Evolutionary conservation across 2,888 invertebrate species (phyloP), one percentile per base, ranked within the genome.

Genomic region (Xiphydria camelus): DNA sequence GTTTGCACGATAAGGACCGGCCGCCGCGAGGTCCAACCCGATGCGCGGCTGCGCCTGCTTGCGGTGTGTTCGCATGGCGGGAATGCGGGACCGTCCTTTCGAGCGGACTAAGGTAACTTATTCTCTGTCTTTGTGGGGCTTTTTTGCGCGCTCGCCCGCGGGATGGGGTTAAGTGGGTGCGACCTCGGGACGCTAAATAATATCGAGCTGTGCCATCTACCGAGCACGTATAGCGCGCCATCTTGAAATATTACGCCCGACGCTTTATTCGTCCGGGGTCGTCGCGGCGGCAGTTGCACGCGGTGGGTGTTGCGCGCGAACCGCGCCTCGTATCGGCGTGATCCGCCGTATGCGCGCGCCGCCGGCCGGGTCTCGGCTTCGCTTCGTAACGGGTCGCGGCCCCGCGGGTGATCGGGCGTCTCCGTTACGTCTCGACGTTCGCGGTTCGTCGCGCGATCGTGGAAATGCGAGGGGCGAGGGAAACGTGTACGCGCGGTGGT

Each of bases 111-210:
- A 58, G 66, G 62, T 64, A 64, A 68, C 65, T 70, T 68, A 62
- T 69, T 68, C 64, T 62, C 66, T 70, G 69, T 70, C 69, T 68
- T 66, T 68, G 67, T 60, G 58, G 63, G 57, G 56, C 51, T 61
- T 68, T 68, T 66, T 66, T 61, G 62, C 60, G 56, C 59, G 56
- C 49, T 51, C 53, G 55, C 60, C 55, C 37, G 36, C 37, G 31
- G 44, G 45, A 49, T 65, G 59, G 68, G 71, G 71, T 71, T 70
- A 71, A 70, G 71, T 70, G 70, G 69, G 68, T 70, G 65, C 61
- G 71, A 71, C 70, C 71, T 51, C 62, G 62, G 57, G 70, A 68
- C 63, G 70, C 68, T 71, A 70, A 71, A 70, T 71, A 70, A 70
- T 70, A 70, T 70, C 68, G 67, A 65, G 67, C 64, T 66, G 57